These are phyloP conservation scores for Mastigias papua DNA, from an alignment of 30 jellyfish, hydroid and myxozoan genomes.

Conservation along the genomic window DNA sequence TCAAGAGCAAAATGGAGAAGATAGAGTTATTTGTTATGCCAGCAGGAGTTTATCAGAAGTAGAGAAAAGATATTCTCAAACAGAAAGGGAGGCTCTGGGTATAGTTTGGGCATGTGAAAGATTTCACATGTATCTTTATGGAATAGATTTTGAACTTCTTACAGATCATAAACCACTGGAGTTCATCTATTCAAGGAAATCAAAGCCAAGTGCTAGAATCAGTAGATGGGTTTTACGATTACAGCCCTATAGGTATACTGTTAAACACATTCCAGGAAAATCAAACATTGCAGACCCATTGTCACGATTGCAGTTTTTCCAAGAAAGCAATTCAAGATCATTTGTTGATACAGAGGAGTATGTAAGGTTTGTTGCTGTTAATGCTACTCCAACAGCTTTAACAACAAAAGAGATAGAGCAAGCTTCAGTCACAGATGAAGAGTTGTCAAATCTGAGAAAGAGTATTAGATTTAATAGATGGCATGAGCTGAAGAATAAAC, in stretches of 20 bases:
- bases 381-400: constrained; percentile 68
- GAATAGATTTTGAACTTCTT: constrained; percentile 66
- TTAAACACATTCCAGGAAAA: constrained; percentile 19
- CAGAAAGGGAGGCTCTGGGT: constrained; percentile 68
- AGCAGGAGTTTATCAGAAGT: constrained; percentile 63
- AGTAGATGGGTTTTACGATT: constrained; percentile 55
- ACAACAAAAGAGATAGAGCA: constrained; percentile 44
- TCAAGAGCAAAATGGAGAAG: constrained; percentile 56
- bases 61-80: constrained; percentile 64
- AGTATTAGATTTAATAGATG: constrained; percentile 23
- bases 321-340: constrained; percentile 8
- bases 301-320: constrained; percentile 11
- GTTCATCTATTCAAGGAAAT: neutral
- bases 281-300: constrained; percentile 31
- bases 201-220: constrained; percentile 27
- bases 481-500: constrained; percentile 42
- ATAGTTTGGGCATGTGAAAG: constrained; percentile 75
- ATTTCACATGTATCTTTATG: constrained; percentile 58
- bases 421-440: constrained; percentile 57
- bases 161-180: constrained; percentile 77
- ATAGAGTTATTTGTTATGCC: constrained; percentile 25
- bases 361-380: constrained; percentile 45
- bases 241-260: constrained; percentile 32
- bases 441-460: constrained; percentile 19
- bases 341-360: constrained; percentile 51